A percentile compares a stretch with the other conserved stretches of the same genome.
Conservation (phyloP, 2,888 invertebrate genomes). For the Carcina quercana region DNA sequence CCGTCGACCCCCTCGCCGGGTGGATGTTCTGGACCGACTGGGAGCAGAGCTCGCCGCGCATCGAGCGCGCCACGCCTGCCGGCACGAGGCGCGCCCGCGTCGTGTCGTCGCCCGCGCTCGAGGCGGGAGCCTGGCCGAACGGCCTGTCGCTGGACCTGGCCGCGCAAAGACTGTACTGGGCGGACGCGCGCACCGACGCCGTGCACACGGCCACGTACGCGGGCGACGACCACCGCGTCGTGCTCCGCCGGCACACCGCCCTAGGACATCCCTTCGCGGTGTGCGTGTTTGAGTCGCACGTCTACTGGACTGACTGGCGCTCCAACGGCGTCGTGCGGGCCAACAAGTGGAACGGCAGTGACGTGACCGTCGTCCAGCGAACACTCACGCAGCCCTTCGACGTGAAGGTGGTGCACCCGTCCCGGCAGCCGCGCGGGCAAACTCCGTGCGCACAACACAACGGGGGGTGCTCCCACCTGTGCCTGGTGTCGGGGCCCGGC, state of each 20-base stretch:
- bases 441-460: slow-evolving; percentile 83
- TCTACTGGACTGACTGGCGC: slow-evolving; percentile 97
- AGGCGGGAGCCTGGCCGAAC: slow-evolving; percentile 67
- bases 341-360: slow-evolving; percentile 90
- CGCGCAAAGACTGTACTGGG: slow-evolving; percentile 85
- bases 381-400: slow-evolving; percentile 94
- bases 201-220: slow-evolving; percentile 89
- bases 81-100: slow-evolving; percentile 78
- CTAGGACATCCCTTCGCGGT: slow-evolving; percentile 93
- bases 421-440: slow-evolving; percentile 44
- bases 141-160: slow-evolving; percentile 87
- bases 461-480: slow-evolving; percentile 88
- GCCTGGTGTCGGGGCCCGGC: slow-evolving; percentile 79
- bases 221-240: slow-evolving; percentile 80
- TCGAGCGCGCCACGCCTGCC: slow-evolving; percentile 88
- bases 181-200: slow-evolving; percentile 88
- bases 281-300: slow-evolving; percentile 87
- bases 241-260: slow-evolving; percentile 82
- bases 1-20: slow-evolving; percentile 83
- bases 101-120: slow-evolving; percentile 71
- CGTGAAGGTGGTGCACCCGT: slow-evolving; percentile 78
- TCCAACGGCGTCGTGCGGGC: slow-evolving; percentile 89
- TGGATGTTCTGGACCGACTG: slow-evolving; percentile 92
- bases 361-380: slow-evolving; percentile 85
- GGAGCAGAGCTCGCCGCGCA: slow-evolving; percentile 84